Evolutionary conservation across 2,888 invertebrate genomes (phyloP), one percentile per base, ranked within the genome.

Genomic region (Lasius platythorax): DNA sequence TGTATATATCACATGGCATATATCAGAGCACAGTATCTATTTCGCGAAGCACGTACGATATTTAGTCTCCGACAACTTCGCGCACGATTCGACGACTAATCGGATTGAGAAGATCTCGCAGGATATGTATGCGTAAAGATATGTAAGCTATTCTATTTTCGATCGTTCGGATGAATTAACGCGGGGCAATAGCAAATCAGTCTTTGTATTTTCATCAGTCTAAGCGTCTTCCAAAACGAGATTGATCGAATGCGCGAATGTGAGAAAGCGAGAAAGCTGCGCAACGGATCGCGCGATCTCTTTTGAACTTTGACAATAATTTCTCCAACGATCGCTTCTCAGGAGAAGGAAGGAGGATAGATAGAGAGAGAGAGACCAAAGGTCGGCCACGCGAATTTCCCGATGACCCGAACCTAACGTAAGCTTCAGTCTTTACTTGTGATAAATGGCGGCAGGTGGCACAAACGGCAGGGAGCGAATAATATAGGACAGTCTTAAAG

Each of bases 291-390:
- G 53, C 12, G n/a, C 53, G 70, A 37, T 6, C 11, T 53, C n/a
- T 70, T n/a, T 70, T 33, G 30, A 53, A 70, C 53, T 70, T 70
- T 53, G 50, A 70, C 33, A 50, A 43, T 66, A 23, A 68, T 68
- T 68, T 50, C 18, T 50, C 68, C 4, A 18, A 50, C n/a, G 8
- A 70, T 5, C 12, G 30, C 9, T 53, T 33, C n/a, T 3, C 18
- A 11, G 11, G 5, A 30, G 33, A 46, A 61, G 30, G 1, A 6
- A 40, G 40, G 12, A 23, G 15, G 3, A 66, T 11, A 66, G 40
- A 66, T 23, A 23, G 23, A 23, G 23, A 23, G 3, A 43, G 23
- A 28, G 43, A 67, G 66, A 33, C 4, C 23, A 18, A 30, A 53
- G 30, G 28, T 67, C 66, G 23, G 23, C 12, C 23, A 46, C 67